Percentiles rank a stretch among this genome's conserved stretches.
Conservation (phyloP, 2,888 invertebrate genomes). For the Eulithis prunata region DNA sequence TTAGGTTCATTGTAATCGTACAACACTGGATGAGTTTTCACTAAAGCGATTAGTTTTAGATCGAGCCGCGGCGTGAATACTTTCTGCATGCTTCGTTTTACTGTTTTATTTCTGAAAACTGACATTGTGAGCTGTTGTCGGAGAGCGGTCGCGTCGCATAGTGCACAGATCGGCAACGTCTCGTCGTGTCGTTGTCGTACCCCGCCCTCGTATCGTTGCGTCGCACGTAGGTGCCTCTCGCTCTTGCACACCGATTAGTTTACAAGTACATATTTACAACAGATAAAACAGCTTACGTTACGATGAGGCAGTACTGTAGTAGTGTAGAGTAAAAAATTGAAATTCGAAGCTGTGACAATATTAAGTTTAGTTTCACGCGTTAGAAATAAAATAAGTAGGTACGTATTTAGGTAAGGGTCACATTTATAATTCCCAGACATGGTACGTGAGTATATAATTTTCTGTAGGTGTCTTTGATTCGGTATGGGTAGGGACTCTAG, state of each 20-base stretch:
- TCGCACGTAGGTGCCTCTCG: conserved; percentile 21
- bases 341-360: too few species aligned
- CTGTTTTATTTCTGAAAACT: conserved; percentile 26
- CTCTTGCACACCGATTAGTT: conserved; percentile 39
- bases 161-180: conserved; percentile 43
- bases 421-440: too few species aligned
- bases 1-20: conserved; percentile 68
- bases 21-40: conserved; percentile 64
- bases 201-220: conserved; percentile 40
- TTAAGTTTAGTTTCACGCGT: too few species aligned
- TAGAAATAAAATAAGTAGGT: too few species aligned
- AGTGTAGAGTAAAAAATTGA: too few species aligned
- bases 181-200: conserved; percentile 39
- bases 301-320: conserved; percentile 5
- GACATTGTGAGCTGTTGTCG: conserved; percentile 13
- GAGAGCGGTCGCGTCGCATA: conserved; percentile 23
- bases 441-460: too few species aligned
- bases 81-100: conserved; percentile 39
- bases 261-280: too few species aligned
- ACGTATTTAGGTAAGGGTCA: too few species aligned
- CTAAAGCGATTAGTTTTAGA: conserved; percentile 63
- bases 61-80: conserved; percentile 67
- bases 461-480: too few species aligned
- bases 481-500: too few species aligned
- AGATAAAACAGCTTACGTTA: conserved; percentile 1